Evolutionary conservation across 2,888 invertebrate genomes (phyloP), one percentile per base, ranked within the genome.

Genomic region (Meganola albula): DNA sequence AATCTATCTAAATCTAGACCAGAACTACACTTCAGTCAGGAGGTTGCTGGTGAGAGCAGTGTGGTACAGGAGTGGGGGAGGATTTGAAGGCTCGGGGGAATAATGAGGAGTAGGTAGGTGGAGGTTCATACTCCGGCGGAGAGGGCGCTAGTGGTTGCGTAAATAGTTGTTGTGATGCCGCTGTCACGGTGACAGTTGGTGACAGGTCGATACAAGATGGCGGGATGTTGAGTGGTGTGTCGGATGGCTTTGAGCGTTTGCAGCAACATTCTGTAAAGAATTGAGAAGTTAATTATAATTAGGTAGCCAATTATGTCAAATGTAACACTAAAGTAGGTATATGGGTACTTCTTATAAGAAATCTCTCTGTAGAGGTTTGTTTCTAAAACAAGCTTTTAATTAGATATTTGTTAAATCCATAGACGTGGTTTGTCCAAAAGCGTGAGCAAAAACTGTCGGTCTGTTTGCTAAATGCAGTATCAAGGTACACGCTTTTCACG

Each of bases 101-200:
- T 1, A 92, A 77, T 1, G 89, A 88, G 26, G 88, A 89, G 64
- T 92, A 92, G 1, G 91, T 87, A 0, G 91, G 91, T 2, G 87
- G 87, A 1, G 90, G 89, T 40, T 91, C 91, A 64, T 91, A 91
- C 51, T 90, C 89, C 2, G 91, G 91, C 0, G 89, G 89, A 1
- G 77, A 69, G 7, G 77, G 64, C 6, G 70, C 69, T 0, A 68
- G 63, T 6, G 87, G 76, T 13, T 74, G 70, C 24, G 74, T 53
- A 62, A 78, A 75, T 37, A 78, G 59, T 33, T 76, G 76, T 32
- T 76, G 77, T 0, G 83, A 79, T 0, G 78, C 58, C 0, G 79
- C 70, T 3, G 84, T 78, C 16, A 78, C 76, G 0, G 80, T 65
- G 21, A 80, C 79, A 27, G 87, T 72, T 20, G 88, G 74, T 14